Percentiles rank a stretch among this genome's conserved stretches.
Evolutionary conservation across 2,888 invertebrate species (phyloP).

Genomic region (Aromia moschata): DNA sequence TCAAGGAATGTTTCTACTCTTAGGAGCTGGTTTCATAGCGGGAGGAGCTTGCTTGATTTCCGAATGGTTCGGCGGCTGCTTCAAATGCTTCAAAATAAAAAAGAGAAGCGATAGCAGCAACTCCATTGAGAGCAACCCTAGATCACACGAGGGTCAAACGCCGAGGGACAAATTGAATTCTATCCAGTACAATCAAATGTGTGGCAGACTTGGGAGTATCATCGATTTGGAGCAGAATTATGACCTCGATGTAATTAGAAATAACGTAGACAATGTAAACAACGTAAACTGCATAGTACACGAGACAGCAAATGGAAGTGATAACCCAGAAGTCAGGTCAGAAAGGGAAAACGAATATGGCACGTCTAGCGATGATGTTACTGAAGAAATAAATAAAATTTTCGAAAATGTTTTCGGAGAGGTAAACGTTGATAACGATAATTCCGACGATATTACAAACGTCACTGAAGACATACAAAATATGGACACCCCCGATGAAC

Average conservation of each 20-base stretch:
- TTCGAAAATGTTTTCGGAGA: conserved; percentile 53
- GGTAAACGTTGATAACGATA: conserved; percentile 30
- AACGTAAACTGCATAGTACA: conserved; percentile 29
- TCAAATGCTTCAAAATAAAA: conserved; percentile 66
- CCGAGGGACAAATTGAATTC: conserved; percentile 46
- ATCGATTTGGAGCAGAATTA: conserved; percentile 26
- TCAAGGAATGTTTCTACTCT: conserved; percentile 82
- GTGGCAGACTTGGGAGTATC: conserved; percentile 10
- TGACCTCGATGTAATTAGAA: conserved; percentile 23
- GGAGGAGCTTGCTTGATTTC: conserved; percentile 72
- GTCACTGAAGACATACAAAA: not conserved
- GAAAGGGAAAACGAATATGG: not conserved
- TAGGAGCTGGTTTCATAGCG: conserved; percentile 75
- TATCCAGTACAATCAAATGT: conserved; percentile 1
- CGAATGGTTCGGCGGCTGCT: conserved; percentile 77
- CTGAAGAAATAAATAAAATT: conserved; percentile 49
- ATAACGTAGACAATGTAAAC: too few species aligned
- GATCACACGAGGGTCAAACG: conserved; percentile 53
- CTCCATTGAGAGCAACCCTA: conserved; percentile 55
- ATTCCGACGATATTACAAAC: conserved; percentile 17
- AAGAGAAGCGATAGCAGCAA: conserved; percentile 37
- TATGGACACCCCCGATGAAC: not conserved
- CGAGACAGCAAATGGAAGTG: not conserved
- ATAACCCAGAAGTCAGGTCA: conserved; percentile 3
- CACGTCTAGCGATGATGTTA: conserved; percentile 31